Evolutionary conservation across 2,113 vertebrate genomes (phyloP).

Genomic region (Eleginops maclovinus): DNA sequence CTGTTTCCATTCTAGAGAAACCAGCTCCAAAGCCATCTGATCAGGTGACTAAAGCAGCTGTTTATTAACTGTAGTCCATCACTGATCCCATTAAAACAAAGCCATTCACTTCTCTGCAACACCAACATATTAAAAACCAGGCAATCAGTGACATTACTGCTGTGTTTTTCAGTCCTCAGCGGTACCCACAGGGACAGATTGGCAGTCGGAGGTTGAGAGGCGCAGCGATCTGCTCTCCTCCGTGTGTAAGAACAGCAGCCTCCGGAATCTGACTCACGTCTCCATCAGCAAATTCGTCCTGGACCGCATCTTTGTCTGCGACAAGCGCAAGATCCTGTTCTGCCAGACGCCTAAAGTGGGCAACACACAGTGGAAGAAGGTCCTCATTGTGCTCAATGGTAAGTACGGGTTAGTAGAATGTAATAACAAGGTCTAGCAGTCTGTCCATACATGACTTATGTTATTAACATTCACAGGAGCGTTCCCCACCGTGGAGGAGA

Average conservation of each 20-base stretch:
- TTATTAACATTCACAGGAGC: conserved; percentile 81
- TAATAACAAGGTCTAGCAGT: background rate
- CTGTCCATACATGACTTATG: background rate
- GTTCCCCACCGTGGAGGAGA: conserved; percentile 92
- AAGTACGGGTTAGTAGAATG: conserved; percentile 14
- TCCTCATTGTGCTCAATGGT: conserved; percentile 98
- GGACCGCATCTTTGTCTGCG: conserved; percentile 97
- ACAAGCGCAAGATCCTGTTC: conserved; percentile 97
- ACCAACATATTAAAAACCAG: background rate
- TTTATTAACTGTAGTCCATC: no score
- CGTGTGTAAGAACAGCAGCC: conserved; percentile 87
- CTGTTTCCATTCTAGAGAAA: conserved; percentile 70
- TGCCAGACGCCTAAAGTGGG: conserved; percentile 99
- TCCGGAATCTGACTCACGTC: conserved; percentile 91
- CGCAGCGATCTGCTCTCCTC: conserved; percentile 87
- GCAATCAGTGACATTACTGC: background rate
- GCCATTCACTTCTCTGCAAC: background rate
- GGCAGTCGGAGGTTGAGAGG: conserved; percentile 83
- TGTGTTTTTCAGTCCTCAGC: conserved; percentile 82
- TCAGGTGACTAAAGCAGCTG: conserved; percentile 82
- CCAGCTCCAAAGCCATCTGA: conserved; percentile 76
- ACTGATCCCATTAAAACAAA: no score
- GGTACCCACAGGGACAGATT: conserved; percentile 67
- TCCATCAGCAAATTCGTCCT: conserved; percentile 93
- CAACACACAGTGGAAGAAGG: conserved; percentile 99